Evolutionary conservation across 2,888 invertebrate species (phyloP).

Genomic region (Branchellion lobata): DNA sequence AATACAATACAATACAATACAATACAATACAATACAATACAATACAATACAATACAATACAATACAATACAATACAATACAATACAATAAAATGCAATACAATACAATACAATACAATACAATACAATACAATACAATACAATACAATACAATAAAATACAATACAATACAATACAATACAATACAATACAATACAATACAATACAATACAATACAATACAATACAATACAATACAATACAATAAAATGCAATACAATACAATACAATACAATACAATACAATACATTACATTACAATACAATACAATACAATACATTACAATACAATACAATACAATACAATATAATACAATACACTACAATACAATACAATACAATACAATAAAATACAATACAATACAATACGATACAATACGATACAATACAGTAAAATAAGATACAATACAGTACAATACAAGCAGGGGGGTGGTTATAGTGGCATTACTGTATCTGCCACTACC

Average conservation of each 20-base stretch:
- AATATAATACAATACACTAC: no score
- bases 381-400: background rate
- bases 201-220: constrained; percentile 14
- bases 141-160: constrained; percentile 17
- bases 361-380: constrained; percentile 12
- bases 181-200: constrained; percentile 15
- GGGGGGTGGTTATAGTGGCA: no score
- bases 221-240: constrained; percentile 21
- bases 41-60: constrained; percentile 21
- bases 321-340: no score
- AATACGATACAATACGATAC: no score
- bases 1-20: no score
- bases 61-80: constrained; percentile 21
- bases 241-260: background rate
- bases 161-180: constrained; percentile 18
- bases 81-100: constrained; percentile 13
- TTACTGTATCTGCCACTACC: no score
- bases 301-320: no score
- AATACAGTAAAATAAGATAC: no score
- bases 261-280: constrained; percentile 6
- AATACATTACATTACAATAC: background rate
- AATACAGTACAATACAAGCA: no score
- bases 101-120: constrained; percentile 21
- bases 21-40: constrained; percentile 17
- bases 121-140: constrained; percentile 21